Evolutionary conservation across 2,797 vertebrate genomes (phyloP), one percentile per base, ranked within the genome.

Genomic region (Vipera ursinii): DNA sequence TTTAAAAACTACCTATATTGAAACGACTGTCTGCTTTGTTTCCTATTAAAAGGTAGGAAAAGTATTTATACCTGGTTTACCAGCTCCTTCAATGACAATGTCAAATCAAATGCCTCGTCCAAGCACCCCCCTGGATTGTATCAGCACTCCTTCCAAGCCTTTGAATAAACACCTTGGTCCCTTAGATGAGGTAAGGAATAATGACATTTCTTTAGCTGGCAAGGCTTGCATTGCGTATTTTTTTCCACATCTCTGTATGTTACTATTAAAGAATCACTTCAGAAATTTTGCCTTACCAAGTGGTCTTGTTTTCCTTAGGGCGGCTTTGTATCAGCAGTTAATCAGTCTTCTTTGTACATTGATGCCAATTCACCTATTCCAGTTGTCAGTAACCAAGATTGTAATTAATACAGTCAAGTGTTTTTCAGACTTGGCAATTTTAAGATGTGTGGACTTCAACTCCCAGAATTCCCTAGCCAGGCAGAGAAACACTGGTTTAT

Each of bases 61-160:
- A 94, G 98, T 99, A 95, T 99, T 99, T 96, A 98, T 99, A 90
- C 98, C 98, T 0, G 98, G 99, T 3, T 97, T 99, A 65, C 97
- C 98, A 93, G 98, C 98, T 38, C 98, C 98, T 2, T 93, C 90
- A 15, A 57, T 99, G 96, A 98, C 97, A 0, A 96, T 99, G 96
- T 98, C 98, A 85, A 98, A 96, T 95, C 97, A 98, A 38, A 97
- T 98, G 96, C 97, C 98, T 82, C 97, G 98, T 12, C 97, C 98
- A 5, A 98, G 98, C 95, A 98, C 98, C 13, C 98, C 98, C 0
- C 90, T 98, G 86, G 99, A 99, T 48, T 98, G 97, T 0, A 95
- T 98, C 87, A 99, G 98, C 96, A 99, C 98, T 85, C 99, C 99
- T 0, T 95, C 98, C 90, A 98, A 98, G 38, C 96, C 98, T 93